phyloP scores from a whole-genome alignment of 2,113 vertebrate genomes.

The Climacteris rufus region DNA sequence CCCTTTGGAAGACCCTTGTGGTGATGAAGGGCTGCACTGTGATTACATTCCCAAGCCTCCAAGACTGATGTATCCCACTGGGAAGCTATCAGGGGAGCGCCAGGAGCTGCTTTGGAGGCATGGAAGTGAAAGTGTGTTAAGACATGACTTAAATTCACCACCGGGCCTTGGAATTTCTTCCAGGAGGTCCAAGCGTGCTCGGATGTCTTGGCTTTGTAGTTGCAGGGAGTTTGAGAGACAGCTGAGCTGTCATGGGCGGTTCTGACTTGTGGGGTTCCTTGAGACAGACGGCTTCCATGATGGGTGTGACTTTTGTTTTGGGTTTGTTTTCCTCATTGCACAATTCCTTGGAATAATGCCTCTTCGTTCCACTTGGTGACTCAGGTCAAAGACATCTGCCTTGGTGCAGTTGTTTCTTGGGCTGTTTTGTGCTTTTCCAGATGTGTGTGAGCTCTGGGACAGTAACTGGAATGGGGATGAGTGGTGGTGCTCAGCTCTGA shows the following conservation, averaged over 20 bases:
- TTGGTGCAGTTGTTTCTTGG: background rate
- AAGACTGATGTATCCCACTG: rapidly evolving
- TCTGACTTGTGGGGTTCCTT: background rate
- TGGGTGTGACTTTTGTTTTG: background rate
- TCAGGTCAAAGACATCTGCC: background rate
- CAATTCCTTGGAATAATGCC: background rate
- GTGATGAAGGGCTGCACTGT: background rate
- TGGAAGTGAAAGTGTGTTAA: background rate
- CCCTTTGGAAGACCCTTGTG: background rate
- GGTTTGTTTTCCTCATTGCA: background rate
- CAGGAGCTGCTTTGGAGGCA: background rate
- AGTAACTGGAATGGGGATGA: background rate
- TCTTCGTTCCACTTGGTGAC: background rate
- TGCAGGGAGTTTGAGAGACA: background rate
- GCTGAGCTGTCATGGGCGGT: rapidly evolving
- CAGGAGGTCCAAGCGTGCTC: background rate
- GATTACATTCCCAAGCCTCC: background rate
- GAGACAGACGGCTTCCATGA: background rate
- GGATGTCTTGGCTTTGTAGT: background rate
- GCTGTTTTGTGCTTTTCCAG: background rate
- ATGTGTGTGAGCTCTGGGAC: background rate
- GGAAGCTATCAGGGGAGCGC: background rate
- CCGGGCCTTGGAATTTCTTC: background rate
- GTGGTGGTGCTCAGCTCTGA: background rate
- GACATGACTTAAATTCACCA: background rate